A percentile compares a stretch with the other conserved stretches of the same genome.
These are phyloP conservation scores for Lucilia sericata DNA, from an alignment of 1,140 invertebrate species.

Conservation along the genomic window DNA sequence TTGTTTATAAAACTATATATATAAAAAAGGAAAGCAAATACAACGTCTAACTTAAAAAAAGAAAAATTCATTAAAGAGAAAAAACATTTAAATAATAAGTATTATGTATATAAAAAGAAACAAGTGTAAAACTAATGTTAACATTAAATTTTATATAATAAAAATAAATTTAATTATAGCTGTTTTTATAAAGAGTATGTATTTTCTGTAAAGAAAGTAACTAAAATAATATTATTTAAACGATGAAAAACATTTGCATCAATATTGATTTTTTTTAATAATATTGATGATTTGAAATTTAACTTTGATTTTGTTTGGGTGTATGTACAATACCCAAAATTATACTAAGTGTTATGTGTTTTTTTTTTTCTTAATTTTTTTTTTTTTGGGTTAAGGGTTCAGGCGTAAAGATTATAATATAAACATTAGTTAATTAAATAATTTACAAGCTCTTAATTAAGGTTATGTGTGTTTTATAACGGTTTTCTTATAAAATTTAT, in stretches of 20 bases:
- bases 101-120: background rate
- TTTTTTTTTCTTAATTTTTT: background rate
- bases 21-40: background rate
- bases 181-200: background rate
- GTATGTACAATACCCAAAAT: background rate
- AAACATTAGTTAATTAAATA: background rate
- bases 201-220: background rate
- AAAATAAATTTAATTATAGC: background rate
- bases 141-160: background rate
- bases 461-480: background rate
- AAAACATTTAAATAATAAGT: background rate
- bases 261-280: no score
- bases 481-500: background rate
- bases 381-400: background rate
- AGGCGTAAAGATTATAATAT: background rate
- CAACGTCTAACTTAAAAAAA: background rate
- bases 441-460: background rate
- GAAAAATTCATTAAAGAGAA: slow-evolving; percentile 2
- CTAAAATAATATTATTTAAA: background rate
- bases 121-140: background rate
- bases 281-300: background rate
- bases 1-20: background rate
- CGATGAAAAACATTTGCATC: background rate
- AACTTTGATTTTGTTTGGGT: background rate
- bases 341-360: background rate